Evolutionary conservation across 2,113 vertebrate species (phyloP), one percentile per base, ranked within the genome.

Genomic region (Mobula hypostoma): DNA sequence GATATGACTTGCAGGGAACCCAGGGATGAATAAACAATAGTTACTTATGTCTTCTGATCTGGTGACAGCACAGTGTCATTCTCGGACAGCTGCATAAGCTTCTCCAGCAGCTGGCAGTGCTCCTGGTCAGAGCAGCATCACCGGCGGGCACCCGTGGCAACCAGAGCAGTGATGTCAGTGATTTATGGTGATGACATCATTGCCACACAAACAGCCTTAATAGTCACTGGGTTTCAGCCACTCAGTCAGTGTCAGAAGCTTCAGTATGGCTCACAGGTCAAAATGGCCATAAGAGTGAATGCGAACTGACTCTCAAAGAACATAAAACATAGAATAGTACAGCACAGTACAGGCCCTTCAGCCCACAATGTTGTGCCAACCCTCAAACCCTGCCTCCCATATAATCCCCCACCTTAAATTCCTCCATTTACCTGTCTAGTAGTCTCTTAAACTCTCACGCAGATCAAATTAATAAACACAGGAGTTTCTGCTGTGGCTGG

Each of bases 11-110:
- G 24, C 56, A 61, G 58, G 83, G 58, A 87, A 82, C 14, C 2
- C 79, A 82, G 32, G 36, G 27, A 87, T 87, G 56, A 87, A 87
- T 87, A 87, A 87, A 87, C 83, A 87, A 61, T 87, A 56, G 56
- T 6, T 61, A 87, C 21, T 87, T 87, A 61, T 87, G 83, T 87
- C 83, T 61, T 29, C 24, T 87, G 9, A 11, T 12, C 83, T 61
- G 56, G 83, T 61, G 56, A 63, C 58, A 56, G 0, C 83, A 87
- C 83, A 2, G 83, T 29, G 83, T 63, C 12, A 48, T 87, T 87
- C 83, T 61, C 56, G 5, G 56, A 56, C 83, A 58, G 56, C 83
- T 87, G 83, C 83, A 87, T 12, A 61, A 61, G 58, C 56, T 27
- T 61, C 27, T 8, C 5, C 9, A 29, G 56, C 83, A 87, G 83